Evolutionary conservation across 1,140 invertebrate genomes (phyloP), one percentile per base, ranked within the genome.

Genomic region (Zaprionus capensis): DNA sequence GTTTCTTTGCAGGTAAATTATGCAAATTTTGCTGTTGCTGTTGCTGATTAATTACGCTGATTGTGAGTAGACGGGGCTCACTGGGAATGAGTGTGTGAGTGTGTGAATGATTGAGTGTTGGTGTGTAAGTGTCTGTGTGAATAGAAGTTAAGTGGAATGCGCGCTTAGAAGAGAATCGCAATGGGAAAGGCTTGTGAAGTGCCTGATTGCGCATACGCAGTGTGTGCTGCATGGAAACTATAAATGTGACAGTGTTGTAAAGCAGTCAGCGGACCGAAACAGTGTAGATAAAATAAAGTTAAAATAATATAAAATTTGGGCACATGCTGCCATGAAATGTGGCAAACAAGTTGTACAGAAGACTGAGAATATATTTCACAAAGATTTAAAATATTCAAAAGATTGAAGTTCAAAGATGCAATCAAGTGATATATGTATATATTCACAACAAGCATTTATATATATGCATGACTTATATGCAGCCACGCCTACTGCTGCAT

Each of bases 1-100:
- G 44, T 71, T 73, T 81, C 78, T 61, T 87, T 84, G 20, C 84
- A 87, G 84, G 84, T 87, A 90, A 84, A 76, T 86, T 81, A 83
- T 88, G 83, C 83, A 78, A 86, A 83, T 78, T 62, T 70, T 64
- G 67, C 26, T 63, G 78, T 64, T 71, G 51, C 57, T 14, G 41
- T 56, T n/a, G 41, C 67, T 70, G 83, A 82, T 82, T 56, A 72
- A 68, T 59, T 83, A 61, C 55, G 61, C 67, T 69, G 80, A 82
- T 81, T 36, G 71, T 81, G 71, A 56, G 62, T 68, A 57, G n/a
- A 46, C n/a, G 38, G 1, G 5, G 14, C 41, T 44, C 9, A 44
- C 70, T 57, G 22, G 41, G 7, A 17, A 17, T 59, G n/a, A 11
- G 3, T 63, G 65, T 53, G 15, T 58, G 17, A 20, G 49, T 20